A percentile compares a stretch with the other conserved stretches of the same genome.
These are phyloP conservation scores for Microcebus tavaratra DNA, from an alignment of 2,113 vertebrate species.

Conservation along the genomic window DNA sequence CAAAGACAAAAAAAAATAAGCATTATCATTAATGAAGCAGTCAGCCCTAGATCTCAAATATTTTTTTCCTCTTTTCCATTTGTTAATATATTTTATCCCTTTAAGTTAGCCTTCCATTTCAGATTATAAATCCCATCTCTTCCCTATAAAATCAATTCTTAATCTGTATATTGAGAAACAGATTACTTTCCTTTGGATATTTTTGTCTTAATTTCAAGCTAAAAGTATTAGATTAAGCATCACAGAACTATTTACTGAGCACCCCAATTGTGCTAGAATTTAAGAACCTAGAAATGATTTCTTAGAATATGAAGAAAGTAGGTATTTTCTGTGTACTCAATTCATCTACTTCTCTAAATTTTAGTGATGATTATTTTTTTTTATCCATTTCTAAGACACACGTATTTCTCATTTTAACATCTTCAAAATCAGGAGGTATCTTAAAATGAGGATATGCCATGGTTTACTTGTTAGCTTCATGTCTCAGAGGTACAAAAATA, in stretches of 20 bases:
- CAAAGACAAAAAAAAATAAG: not conserved
- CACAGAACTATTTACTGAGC: not conserved
- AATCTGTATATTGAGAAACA: not conserved
- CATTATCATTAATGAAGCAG: too few species aligned
- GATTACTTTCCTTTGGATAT: not conserved
- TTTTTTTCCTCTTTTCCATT: not conserved
- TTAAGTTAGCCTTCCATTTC: not conserved
- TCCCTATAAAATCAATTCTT: not conserved
- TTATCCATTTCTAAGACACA: not conserved
- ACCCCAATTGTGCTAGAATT: not conserved
- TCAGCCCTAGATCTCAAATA: not conserved
- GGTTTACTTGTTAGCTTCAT: not conserved
- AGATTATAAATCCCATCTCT: not conserved
- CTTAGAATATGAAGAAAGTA: not conserved
- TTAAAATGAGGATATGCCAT: not conserved
- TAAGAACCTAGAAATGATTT: not conserved
- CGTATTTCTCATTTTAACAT: not conserved
- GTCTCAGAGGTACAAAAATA: not conserved
- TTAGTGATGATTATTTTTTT: not conserved
- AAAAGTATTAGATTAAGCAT: not conserved
- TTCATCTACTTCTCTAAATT: not conserved
- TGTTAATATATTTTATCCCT: not conserved
- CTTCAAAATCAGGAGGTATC: not conserved
- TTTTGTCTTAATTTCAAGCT: constrained; percentile 5
- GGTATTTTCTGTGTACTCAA: constrained; percentile 1